Conservation (phyloP, 2,113 vertebrate genomes). For the Sander lucioperca region DNA sequence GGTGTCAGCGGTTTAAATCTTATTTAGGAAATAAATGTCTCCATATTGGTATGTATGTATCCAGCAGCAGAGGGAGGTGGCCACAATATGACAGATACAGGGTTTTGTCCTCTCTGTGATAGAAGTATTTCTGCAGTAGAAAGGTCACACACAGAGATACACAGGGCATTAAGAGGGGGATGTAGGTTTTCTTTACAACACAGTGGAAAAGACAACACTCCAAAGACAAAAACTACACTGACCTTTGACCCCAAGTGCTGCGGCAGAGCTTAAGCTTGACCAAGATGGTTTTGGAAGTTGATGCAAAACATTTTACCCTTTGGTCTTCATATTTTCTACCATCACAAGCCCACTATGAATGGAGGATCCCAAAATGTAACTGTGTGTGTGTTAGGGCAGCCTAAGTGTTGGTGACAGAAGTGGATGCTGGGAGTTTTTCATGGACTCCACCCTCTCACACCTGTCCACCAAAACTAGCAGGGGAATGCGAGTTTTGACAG, state of each 20-base stretch:
- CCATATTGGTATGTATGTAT: not conserved
- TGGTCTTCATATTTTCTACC: conserved; percentile 8
- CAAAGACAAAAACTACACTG: conserved; percentile 23
- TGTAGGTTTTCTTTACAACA: not conserved
- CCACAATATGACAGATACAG: not conserved
- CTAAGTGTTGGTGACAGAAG: conserved; percentile 19
- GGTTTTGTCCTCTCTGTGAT: not conserved
- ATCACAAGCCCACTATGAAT: not conserved
- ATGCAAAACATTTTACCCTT: conserved; percentile 25
- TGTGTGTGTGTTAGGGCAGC: conserved; percentile 13
- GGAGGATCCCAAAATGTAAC: not conserved
- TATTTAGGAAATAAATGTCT: conserved; percentile 6
- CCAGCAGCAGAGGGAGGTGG: not conserved
- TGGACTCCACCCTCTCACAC: conserved; percentile 56
- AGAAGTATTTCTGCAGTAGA: not conserved
- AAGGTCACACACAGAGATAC: not conserved
- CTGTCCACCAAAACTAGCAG: conserved; percentile 72
- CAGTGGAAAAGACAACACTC: not conserved
- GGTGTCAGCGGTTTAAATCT: not conserved
- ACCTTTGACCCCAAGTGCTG: conserved; percentile 43
- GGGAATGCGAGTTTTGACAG: conserved; percentile 78
- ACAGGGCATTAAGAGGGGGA: not conserved
- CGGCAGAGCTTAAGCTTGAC: not conserved
- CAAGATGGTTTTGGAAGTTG: not conserved
- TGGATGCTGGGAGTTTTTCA: conserved; percentile 31